These are phyloP conservation scores for Eulithis prunata DNA, from an alignment of 2,888 invertebrate species.

Conservation along the genomic window DNA sequence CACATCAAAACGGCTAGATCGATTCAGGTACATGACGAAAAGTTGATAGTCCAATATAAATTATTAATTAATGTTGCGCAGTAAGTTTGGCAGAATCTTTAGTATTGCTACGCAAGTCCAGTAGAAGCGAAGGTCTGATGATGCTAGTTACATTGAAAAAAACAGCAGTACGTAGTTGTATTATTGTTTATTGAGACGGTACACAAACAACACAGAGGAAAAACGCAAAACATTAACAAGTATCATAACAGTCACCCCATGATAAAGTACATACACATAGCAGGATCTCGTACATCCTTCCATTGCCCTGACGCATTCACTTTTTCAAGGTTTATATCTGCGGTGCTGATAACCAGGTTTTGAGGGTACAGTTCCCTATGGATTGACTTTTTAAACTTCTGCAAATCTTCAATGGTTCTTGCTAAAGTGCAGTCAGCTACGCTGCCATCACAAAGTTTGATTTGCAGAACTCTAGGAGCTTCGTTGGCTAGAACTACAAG, in stretches of 20 bases:
- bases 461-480: conserved; percentile 53
- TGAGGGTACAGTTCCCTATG: conserved; percentile 44
- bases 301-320: conserved; percentile 43
- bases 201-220: conserved; percentile 1
- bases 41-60: no score
- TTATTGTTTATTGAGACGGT: neutral
- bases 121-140: no score
- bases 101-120: no score
- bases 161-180: no score
- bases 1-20: no score
- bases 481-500: conserved; percentile 45
- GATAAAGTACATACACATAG: conserved; percentile 44
- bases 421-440: conserved; percentile 37
- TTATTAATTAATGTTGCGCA: no score
- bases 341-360: conserved; percentile 24
- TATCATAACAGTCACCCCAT: neutral
- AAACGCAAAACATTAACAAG: neutral
- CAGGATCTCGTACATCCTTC: conserved; percentile 54
- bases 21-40: no score
- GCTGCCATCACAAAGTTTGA: conserved; percentile 42
- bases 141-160: no score
- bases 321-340: neutral
- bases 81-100: no score
- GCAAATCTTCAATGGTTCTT: conserved; percentile 36
- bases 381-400: conserved; percentile 40